A percentile compares a stretch with the other conserved stretches of the same genome.
Evolutionary conservation across 2,113 vertebrate genomes (phyloP).

Genomic region (Astur gentilis): DNA sequence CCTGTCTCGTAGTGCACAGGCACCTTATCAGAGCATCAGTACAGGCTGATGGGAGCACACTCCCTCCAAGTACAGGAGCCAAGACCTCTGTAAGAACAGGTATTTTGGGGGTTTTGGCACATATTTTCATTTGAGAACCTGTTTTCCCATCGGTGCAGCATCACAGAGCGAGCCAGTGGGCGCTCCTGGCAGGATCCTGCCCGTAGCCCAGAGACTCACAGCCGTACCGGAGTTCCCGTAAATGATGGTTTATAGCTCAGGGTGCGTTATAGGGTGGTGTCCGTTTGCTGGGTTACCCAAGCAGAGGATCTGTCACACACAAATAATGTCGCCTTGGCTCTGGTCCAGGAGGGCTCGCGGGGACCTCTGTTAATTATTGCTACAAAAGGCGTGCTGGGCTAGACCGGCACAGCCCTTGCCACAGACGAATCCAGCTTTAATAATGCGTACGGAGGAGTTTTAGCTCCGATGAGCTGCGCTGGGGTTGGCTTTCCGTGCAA

Average conservation of each 20-base stretch:
- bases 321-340: neutral
- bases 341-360: neutral
- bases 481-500: neutral
- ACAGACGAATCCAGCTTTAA: neutral
- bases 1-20: rapidly evolving
- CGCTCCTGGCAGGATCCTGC: neutral
- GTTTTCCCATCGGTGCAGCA: rapidly evolving
- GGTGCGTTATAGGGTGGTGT: neutral
- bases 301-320: neutral
- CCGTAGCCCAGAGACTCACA: neutral
- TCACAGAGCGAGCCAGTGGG: neutral
- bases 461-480: neutral
- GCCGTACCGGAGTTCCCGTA: neutral
- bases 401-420: neutral
- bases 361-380: neutral
- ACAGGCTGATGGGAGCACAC: neutral
- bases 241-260: neutral
- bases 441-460: neutral
- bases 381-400: neutral
- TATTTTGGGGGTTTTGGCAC: neutral
- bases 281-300: neutral
- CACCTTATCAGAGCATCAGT: neutral
- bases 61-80: neutral
- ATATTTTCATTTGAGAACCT: neutral
- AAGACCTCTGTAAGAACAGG: neutral